These are phyloP conservation scores for Anagyrus pseudococci DNA, from an alignment of 2,888 invertebrate species.

Conservation along the genomic window DNA sequence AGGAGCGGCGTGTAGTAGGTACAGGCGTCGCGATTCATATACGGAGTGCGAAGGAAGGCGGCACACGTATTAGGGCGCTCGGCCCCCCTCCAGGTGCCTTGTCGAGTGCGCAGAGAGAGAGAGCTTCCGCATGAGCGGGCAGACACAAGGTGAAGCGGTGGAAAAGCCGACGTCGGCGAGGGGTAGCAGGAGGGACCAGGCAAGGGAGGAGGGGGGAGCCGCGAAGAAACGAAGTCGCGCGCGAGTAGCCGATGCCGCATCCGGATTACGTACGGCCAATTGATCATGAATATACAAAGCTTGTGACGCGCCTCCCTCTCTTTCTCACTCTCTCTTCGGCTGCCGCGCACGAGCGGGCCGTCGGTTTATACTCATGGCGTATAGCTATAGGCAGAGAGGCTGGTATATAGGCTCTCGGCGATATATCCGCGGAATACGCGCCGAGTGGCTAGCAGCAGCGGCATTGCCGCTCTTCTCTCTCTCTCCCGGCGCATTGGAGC, in stretches of 20 bases:
- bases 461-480: too few species aligned
- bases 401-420: too few species aligned
- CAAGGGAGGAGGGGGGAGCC: slow-evolving; percentile 42
- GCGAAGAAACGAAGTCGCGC: slow-evolving; percentile 46
- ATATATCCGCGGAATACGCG: neutral
- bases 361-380: too few species aligned
- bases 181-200: slow-evolving; percentile 38
- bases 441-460: too few species aligned
- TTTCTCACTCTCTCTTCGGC: slow-evolving; percentile 45
- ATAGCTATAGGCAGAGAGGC: too few species aligned
- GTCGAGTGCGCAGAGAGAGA: too few species aligned
- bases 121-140: slow-evolving; percentile 55
- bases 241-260: slow-evolving; percentile 45
- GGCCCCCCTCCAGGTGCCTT: too few species aligned
- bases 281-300: slow-evolving; percentile 57
- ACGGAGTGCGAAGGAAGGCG: too few species aligned
- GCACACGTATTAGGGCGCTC: too few species aligned
- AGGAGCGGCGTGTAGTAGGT: slow-evolving; percentile 59
- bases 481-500: neutral
- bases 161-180: slow-evolving; percentile 43
- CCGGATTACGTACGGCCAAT: slow-evolving; percentile 60
- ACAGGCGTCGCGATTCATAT: slow-evolving; percentile 59
- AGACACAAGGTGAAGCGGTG: slow-evolving; percentile 44
- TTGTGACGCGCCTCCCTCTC: slow-evolving; percentile 55
- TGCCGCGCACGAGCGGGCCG: too few species aligned